Percentiles rank a stretch among this genome's conserved stretches.
phyloP scores from a whole-genome alignment of 2,888 invertebrate genomes.

The Erebia palarica region DNA sequence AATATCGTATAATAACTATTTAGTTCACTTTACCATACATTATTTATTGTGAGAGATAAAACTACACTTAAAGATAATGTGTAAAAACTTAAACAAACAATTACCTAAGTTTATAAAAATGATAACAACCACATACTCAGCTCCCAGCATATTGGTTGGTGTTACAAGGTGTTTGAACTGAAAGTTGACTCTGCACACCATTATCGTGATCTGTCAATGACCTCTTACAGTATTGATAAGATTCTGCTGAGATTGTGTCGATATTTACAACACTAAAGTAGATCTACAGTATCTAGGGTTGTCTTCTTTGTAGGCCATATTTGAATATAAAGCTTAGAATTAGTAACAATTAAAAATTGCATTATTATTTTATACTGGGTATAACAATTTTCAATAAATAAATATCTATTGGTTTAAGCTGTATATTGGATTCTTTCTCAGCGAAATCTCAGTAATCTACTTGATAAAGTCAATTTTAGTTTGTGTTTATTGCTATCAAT shows the following conservation, averaged over 20 bases:
- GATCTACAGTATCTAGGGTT: not conserved
- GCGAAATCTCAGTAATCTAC: no score
- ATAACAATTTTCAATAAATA: no score
- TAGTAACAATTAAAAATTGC: no score
- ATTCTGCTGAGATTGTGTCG: slow-evolving; percentile 34
- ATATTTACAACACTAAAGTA: slow-evolving; percentile 10
- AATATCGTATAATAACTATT: slow-evolving; percentile 22
- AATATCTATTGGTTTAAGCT: no score
- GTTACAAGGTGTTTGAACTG: slow-evolving; percentile 29
- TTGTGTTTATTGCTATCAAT: no score
- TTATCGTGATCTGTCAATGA: slow-evolving; percentile 44
- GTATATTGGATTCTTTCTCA: no score
- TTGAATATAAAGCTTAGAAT: no score
- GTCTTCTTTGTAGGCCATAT: not conserved
- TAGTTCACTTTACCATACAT: slow-evolving; percentile 30
- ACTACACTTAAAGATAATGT: slow-evolving; percentile 42
- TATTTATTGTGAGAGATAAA: slow-evolving; percentile 42
- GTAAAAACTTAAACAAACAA: slow-evolving; percentile 42
- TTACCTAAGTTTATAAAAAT: slow-evolving; percentile 40
- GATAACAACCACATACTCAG: slow-evolving; percentile 33
- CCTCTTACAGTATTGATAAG: slow-evolving; percentile 43
- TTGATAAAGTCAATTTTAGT: no score
- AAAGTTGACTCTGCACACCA: slow-evolving; percentile 30
- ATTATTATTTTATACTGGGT: no score
- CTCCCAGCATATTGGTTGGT: slow-evolving; percentile 2